Evolutionary conservation across 2,797 vertebrate species (phyloP).

Genomic region (Leuciscus waleckii): DNA sequence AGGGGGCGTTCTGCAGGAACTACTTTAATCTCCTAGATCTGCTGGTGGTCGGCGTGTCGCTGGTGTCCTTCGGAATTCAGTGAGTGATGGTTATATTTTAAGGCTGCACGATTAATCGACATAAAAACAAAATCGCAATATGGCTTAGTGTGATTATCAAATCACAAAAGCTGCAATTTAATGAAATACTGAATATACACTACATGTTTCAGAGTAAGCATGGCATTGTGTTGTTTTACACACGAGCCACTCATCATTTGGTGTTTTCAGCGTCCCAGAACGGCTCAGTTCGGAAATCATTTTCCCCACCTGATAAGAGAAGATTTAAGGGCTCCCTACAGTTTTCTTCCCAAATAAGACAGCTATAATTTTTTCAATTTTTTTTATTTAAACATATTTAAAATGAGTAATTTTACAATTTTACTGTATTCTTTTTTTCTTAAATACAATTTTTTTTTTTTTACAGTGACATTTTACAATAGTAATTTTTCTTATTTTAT

Average conservation of each 20-base stretch:
- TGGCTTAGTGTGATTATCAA: neutral
- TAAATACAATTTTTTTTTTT: too few species aligned
- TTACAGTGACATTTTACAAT: too few species aligned
- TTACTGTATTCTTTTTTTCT: neutral
- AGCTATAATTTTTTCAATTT: too few species aligned
- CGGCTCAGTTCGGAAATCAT: neutral
- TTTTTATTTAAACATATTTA: too few species aligned
- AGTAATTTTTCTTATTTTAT: too few species aligned
- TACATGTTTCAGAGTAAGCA: neutral
- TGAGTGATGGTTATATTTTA: constrained; percentile 78
- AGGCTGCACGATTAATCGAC: neutral
- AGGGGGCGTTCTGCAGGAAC: constrained; percentile 98
- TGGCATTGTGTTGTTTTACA: neutral
- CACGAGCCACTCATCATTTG: neutral
- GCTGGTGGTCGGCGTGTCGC: constrained; percentile 96
- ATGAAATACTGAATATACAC: neutral
- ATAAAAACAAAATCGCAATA: neutral
- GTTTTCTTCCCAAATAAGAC: too few species aligned
- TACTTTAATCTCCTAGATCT: constrained; percentile 98
- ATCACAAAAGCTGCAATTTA: neutral
- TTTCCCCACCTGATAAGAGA: neutral
- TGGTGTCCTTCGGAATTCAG: constrained; percentile 98
- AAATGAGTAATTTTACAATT: too few species aligned
- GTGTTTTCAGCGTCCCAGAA: too few species aligned
- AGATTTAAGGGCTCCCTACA: neutral